Base-by-base conservation (phyloP, 2,113 vertebrate genomes). In the Pelobates fuscus region DNA sequence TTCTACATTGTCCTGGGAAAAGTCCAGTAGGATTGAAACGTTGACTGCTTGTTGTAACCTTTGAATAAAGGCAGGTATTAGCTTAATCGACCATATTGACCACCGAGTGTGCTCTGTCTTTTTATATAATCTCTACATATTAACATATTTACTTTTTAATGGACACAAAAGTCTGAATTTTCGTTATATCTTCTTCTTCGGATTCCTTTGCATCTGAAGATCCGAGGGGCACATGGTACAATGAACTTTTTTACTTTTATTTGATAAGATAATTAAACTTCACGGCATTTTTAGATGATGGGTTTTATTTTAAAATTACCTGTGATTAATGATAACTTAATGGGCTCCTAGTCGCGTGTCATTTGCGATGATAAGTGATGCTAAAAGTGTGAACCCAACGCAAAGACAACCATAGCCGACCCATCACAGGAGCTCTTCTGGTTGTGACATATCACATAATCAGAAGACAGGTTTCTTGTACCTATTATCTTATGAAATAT, bases 221-320 rank as follows among this genome's bases (percentile, higher is more conserved):
- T 17, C 44, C 44, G 44, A 14, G 7, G 44, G 15, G 2, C 44
- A 37, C 32, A 1, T 37, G 12, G 44, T 14, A 49, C 44, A 3
- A n/a, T 23, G 25, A 5, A 32, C 18, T 27, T 30, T 10, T 57
- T 8, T 5, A 6, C 18, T 70, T 58, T 12, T 24, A 23, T 24
- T 59, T 59, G 32, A 59, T 58, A 26, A 70, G 68, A 43, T 70
- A 70, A 70, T 70, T 70, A 70, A 70, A 37, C 67, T 58, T 23
- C 54, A 24, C 12, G 24, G 30, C 12, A 41, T 63, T 14, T 25
- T 62, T 27, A 20, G 5, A 32, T 6, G 10, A 14, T 62, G 60
- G 29, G 29, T 62, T 30, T 62, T 41, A 58, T 20, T 43, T 25
- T 59, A 30, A 58, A 70, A 59, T 59, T 41, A 58, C 30, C 30